A percentile compares a stretch with the other conserved stretches of the same genome.
These are phyloP conservation scores for Crematogaster levior DNA, from an alignment of 2,888 invertebrate genomes.

Conservation along the genomic window DNA sequence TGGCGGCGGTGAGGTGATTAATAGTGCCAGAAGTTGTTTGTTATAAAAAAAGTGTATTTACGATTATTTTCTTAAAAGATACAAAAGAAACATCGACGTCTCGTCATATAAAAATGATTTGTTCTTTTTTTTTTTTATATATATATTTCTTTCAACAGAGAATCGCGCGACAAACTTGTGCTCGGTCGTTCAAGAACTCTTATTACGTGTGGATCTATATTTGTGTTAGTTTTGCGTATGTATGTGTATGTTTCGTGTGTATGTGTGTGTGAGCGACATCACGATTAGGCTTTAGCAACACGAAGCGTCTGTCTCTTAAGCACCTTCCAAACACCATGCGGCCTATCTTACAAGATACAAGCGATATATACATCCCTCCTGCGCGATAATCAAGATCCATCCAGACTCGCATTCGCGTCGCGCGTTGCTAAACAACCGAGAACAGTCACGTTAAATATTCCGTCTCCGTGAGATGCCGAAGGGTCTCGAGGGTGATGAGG, in stretches of 20 bases:
- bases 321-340: slow-evolving; percentile 37
- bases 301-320: slow-evolving; percentile 37
- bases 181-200: slow-evolving; percentile 4
- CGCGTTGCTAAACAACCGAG: slow-evolving; percentile 15
- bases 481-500: slow-evolving; percentile 12
- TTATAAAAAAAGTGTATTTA: slow-evolving; percentile 66
- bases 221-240: not conserved
- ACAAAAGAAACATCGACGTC: slow-evolving; percentile 52
- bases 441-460: slow-evolving; percentile 3
- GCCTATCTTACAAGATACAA: slow-evolving; percentile 35
- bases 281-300: slow-evolving; percentile 22
- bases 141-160: slow-evolving; percentile 11
- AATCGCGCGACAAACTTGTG: not conserved
- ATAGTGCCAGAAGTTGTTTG: slow-evolving; percentile 19
- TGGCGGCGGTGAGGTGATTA: not conserved
- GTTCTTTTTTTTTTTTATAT: not conserved
- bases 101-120: slow-evolving; percentile 29
- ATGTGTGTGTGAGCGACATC: not conserved
- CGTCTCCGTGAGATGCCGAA: slow-evolving; percentile 4
- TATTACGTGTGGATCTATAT: not conserved
- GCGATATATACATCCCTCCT: slow-evolving; percentile 40
- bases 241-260: not conserved
- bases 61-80: slow-evolving; percentile 62
- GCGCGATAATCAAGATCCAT: slow-evolving; percentile 24
- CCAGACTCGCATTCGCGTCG: not conserved